A percentile compares a stretch with the other conserved stretches of the same genome.
Evolutionary conservation across 2,113 vertebrate species (phyloP).

Genomic region (Bungarus multicinctus): DNA sequence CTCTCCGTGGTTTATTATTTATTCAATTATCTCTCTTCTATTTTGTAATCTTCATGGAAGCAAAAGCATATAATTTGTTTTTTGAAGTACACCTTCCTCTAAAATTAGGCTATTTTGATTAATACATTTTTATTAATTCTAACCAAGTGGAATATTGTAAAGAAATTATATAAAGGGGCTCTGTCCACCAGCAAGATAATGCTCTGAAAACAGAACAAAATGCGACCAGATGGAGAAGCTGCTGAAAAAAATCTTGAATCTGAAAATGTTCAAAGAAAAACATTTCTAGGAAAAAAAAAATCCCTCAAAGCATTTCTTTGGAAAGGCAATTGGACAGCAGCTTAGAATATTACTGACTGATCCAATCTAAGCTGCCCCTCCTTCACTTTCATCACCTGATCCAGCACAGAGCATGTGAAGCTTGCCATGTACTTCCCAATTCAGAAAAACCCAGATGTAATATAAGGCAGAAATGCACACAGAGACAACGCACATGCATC

Average conservation of each 20-base stretch:
- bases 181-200: not conserved
- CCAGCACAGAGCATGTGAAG: not conserved
- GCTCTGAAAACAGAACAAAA: not conserved
- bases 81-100: not conserved
- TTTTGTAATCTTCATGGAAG: not conserved
- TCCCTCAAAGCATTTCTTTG: not conserved
- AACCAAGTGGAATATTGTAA: not conserved
- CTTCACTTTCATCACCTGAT: not conserved
- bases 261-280: not conserved
- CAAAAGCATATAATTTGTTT: not conserved
- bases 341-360: not conserved
- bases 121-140: not conserved
- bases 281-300: not conserved
- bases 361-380: not conserved
- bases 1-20: not conserved
- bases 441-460: not conserved
- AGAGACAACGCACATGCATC: not conserved
- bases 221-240: not conserved
- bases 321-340: not conserved
- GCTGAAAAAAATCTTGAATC: not conserved
- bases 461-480: not conserved
- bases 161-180: not conserved
- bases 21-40: not conserved
- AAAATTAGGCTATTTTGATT: not conserved
- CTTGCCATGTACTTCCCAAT: not conserved